A percentile compares a stretch with the other conserved stretches of the same genome.
These are phyloP conservation scores for Lepidochrysops patricia DNA, from an alignment of 2,888 invertebrate genomes.

Conservation along the genomic window DNA sequence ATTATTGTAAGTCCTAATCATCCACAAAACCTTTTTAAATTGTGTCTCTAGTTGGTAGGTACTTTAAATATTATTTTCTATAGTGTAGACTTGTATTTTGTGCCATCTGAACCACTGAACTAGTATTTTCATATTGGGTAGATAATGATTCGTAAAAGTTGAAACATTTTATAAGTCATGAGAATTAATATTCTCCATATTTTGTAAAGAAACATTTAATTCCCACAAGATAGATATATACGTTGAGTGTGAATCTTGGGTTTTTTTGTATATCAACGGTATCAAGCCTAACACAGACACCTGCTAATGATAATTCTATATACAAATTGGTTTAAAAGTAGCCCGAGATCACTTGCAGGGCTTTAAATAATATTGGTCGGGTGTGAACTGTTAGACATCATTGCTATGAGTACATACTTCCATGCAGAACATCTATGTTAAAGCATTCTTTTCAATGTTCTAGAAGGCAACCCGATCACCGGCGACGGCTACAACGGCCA, in stretches of 20 bases:
- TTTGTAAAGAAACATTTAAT: background rate
- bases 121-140: background rate
- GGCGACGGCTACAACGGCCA: conserved; percentile 76
- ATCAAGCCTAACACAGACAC: no score
- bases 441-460: conserved; percentile 31
- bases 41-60: background rate
- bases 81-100: background rate
- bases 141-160: background rate
- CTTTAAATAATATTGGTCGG: background rate
- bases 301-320: no score
- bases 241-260: no score
- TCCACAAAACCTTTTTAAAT: background rate
- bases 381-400: background rate
- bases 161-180: no score
- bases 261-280: no score
- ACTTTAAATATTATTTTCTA: background rate
- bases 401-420: background rate
- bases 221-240: background rate
- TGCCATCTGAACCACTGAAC: background rate
- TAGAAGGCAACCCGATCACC: conserved; percentile 76
- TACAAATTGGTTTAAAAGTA: no score
- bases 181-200: background rate
- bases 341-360: no score
- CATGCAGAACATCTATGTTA: background rate
- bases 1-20: background rate